Evolutionary conservation across 2,113 vertebrate species (phyloP), one percentile per base, ranked within the genome.

Genomic region (Microtus ochrogaster): DNA sequence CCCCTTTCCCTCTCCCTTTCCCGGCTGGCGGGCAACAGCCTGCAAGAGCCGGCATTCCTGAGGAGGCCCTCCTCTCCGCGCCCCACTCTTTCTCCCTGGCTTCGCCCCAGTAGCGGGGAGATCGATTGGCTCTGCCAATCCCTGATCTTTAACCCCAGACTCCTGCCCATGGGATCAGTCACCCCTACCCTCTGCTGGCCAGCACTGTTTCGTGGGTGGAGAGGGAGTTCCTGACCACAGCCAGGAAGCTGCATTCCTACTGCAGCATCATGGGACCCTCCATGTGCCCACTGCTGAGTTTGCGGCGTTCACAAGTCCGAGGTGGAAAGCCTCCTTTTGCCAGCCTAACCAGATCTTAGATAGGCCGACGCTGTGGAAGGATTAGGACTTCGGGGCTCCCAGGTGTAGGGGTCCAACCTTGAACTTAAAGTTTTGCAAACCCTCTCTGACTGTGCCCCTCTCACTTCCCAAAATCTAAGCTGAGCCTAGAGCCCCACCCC

Each of bases 131-230:
- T 84, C 17, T 90, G 97, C 92, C 86, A 88, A 19, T 49, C 95
- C 97, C 95, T 96, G 97, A 61, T 89, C 97, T 96, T 98, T 97
- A 93, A 97, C 96, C 96, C 90, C 88, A 21, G 72, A 24, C 79
- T 16, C 47, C 88, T 89, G 73, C 88, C 72, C n/a, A 74, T 92
- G 24, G 55, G 95, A 82, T 78, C 94, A 83, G 85, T 87, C 92
- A 95, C 82, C 87, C n/a, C 4, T 73, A 44, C 26, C 26, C 61
- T 52, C 73, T 33, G 44, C 77, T 39, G 66, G 61, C 96, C 55
- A 12, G 83, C 79, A 24, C 7, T 84, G 14, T 63, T 79, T 11
- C 89, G 44, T 44, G 61, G 61, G 21, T 24, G 49, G 68, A 74
- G 49, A 91, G 44, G 36, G 79, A 65, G 12, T 9, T 44, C 22